Conservation (phyloP, 2,888 invertebrate species). For the Eurois occulta region DNA sequence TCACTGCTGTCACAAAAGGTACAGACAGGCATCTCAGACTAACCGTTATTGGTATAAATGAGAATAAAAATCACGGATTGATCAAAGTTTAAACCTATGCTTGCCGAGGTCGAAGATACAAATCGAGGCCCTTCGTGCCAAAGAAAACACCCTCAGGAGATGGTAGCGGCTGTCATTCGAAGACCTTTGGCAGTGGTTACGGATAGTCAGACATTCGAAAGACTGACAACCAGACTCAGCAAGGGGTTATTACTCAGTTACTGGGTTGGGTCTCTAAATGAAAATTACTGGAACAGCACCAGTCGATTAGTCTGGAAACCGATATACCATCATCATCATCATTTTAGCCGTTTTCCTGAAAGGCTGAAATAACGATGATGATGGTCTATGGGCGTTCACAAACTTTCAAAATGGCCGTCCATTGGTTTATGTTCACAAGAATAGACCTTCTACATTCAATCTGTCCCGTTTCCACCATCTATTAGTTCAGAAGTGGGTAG, state of each 20-base stretch:
- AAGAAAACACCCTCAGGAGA: neutral
- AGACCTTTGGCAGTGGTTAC: neutral
- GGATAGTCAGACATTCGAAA: neutral
- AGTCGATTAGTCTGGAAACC: neutral
- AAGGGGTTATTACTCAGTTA: neutral
- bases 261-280: neutral
- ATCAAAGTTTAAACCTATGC: neutral
- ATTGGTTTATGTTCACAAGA: neutral
- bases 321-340: too few species aligned
- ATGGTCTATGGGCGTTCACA: neutral
- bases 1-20: neutral
- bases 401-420: neutral
- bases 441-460: constrained; percentile 26
- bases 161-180: neutral
- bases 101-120: neutral
- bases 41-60: neutral
- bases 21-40: neutral
- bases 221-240: neutral
- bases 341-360: too few species aligned
- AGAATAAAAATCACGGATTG: neutral
- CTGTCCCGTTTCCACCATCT: constrained; percentile 29
- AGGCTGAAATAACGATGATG: neutral
- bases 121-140: neutral
- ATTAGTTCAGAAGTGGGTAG: constrained; percentile 62
- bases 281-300: neutral